phyloP scores from a whole-genome alignment of 92 coral and sea anemone species.

The Muricea muricata region DNA sequence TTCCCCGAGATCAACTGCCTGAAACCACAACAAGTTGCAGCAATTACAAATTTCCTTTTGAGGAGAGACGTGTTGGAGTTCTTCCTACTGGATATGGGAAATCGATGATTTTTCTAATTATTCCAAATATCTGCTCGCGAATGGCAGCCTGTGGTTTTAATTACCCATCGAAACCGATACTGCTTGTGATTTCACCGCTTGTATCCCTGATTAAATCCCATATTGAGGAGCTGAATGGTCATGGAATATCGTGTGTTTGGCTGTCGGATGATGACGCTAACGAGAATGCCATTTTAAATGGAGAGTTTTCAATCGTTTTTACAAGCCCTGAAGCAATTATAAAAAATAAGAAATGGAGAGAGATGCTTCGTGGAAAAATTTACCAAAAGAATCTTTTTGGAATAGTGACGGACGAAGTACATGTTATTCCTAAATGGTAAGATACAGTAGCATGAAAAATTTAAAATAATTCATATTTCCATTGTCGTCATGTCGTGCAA shows the following conservation, averaged over 20 bases:
- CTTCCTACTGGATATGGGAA: neutral
- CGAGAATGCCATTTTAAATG: neutral
- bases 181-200: neutral
- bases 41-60: too few species aligned
- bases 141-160: neutral
- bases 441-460: too few species aligned
- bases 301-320: neutral
- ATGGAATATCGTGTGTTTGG: neutral
- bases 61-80: too few species aligned
- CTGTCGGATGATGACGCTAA: neutral
- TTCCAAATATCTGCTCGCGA: neutral
- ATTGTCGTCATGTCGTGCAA: neutral
- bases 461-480: too few species aligned
- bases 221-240: too few species aligned
- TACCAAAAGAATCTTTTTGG: slow-evolving; percentile 38
- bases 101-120: neutral
- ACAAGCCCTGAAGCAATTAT: neutral
- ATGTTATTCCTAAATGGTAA: slow-evolving; percentile 54
- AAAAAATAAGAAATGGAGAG: slow-evolving; percentile 17
- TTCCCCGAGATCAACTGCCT: too few species aligned
- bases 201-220: neutral
- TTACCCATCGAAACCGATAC: neutral
- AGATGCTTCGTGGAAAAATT: neutral
- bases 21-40: too few species aligned
- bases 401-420: slow-evolving; percentile 49